Evolutionary conservation across 1,140 invertebrate species (phyloP).

Genomic region (Macrocentrus cingulum): DNA sequence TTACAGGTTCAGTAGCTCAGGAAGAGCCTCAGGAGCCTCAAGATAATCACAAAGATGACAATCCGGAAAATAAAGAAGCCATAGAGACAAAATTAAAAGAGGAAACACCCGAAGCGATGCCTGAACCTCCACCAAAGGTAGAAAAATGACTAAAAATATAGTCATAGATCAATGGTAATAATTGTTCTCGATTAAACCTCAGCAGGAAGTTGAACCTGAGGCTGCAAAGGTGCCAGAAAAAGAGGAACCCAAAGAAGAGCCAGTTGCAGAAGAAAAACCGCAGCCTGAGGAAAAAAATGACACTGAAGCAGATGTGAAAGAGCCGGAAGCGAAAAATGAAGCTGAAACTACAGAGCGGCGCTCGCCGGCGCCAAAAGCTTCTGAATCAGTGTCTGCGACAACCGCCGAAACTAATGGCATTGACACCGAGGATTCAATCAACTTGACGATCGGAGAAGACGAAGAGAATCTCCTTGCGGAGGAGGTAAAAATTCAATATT

Average conservation of each 20-base stretch:
- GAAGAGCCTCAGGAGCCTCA: constrained; percentile 42
- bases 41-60: constrained; percentile 40
- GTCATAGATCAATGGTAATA: too few relatives aligned
- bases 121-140: too few relatives aligned
- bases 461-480: constrained; percentile 75
- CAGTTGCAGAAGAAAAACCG: constrained; percentile 36
- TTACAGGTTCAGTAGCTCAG: constrained; percentile 31
- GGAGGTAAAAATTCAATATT: constrained; percentile 60
- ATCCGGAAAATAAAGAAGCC: constrained; percentile 34
- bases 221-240: constrained; percentile 39
- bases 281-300: constrained; percentile 20
- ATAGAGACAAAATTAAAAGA: constrained; percentile 23
- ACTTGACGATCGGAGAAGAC: constrained; percentile 78
- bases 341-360: constrained; percentile 37
- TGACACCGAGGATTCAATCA: constrained; percentile 78
- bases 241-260: constrained; percentile 36
- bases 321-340: constrained; percentile 34
- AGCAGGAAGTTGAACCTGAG: not conserved
- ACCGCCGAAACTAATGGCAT: constrained; percentile 56
- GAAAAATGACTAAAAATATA: too few relatives aligned
- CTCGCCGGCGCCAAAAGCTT: constrained; percentile 27
- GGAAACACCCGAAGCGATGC: constrained; percentile 4
- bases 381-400: constrained; percentile 24
- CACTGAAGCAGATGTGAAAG: too few relatives aligned
- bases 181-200: too few relatives aligned